phyloP scores from a whole-genome alignment of 1,140 invertebrate species.

The Helicoverpa zea region DNA sequence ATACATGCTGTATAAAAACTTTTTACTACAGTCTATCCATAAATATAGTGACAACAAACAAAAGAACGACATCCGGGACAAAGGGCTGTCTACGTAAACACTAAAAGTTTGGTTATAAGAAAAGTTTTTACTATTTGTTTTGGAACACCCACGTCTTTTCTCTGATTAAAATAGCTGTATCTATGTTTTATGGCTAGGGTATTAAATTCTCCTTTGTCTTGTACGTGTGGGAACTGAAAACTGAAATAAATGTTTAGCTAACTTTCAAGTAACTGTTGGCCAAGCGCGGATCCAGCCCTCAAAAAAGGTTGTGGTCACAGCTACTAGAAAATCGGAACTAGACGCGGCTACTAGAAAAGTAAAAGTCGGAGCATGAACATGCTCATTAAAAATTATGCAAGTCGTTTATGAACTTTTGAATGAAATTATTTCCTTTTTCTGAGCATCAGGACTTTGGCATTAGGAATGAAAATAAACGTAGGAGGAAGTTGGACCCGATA shows the following conservation, averaged over 20 bases:
- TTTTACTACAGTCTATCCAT: neutral
- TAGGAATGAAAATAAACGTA: too few relatives aligned
- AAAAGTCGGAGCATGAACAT: too few relatives aligned
- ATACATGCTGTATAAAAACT: neutral
- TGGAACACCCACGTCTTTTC: neutral
- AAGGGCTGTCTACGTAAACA: slow-evolving; percentile 7
- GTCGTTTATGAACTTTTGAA: too few relatives aligned
- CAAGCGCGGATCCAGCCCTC: too few relatives aligned
- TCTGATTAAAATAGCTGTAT: slow-evolving; percentile 17
- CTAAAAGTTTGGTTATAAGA: slow-evolving; percentile 23
- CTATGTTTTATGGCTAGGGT: neutral
- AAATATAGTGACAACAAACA: slow-evolving; percentile 23
- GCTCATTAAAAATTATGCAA: too few relatives aligned
- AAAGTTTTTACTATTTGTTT: slow-evolving; percentile 34
- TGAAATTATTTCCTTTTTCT: too few relatives aligned
- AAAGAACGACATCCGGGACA: slow-evolving; percentile 10
- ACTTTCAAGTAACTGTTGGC: too few relatives aligned
- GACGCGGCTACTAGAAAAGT: too few relatives aligned
- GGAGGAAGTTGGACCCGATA: too few relatives aligned
- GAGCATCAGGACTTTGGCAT: too few relatives aligned
- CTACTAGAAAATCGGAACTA: too few relatives aligned
- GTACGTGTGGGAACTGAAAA: neutral
- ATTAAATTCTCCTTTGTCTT: neutral
- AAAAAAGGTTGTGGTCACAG: too few relatives aligned
- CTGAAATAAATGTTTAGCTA: neutral